Evolutionary conservation across 2,888 invertebrate species (phyloP).

Genomic region (Endotricha flammealis): DNA sequence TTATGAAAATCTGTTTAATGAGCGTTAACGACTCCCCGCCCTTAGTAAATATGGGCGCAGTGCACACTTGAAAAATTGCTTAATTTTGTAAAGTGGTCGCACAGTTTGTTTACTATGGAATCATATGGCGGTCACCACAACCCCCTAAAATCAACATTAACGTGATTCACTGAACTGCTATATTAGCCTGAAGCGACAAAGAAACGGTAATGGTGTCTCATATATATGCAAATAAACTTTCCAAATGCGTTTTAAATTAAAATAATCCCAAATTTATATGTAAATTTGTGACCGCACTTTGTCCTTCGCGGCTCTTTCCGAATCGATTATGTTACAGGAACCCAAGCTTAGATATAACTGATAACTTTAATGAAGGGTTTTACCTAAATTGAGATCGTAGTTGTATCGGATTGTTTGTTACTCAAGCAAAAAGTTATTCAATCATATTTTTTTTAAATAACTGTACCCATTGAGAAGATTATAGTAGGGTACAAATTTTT

Average conservation of each 20-base stretch:
- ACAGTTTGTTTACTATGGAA: slow-evolving; percentile 47
- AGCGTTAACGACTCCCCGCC: slow-evolving; percentile 42
- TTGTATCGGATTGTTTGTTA: slow-evolving; percentile 51
- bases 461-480: no score
- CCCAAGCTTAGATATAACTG: slow-evolving; percentile 58
- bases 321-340: slow-evolving; percentile 72
- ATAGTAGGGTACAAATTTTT: no score
- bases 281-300: slow-evolving; percentile 71
- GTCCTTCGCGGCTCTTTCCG: slow-evolving; percentile 68
- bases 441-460: no score
- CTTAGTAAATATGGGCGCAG: slow-evolving; percentile 56
- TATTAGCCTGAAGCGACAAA: slow-evolving; percentile 58
- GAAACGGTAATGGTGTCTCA: slow-evolving; percentile 63
- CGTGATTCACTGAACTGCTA: slow-evolving; percentile 49
- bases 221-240: slow-evolving; percentile 73
- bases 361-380: slow-evolving; percentile 71
- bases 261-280: slow-evolving; percentile 75
- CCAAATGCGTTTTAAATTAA: slow-evolving; percentile 73
- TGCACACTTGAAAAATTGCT: slow-evolving; percentile 65
- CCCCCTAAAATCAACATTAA: slow-evolving; percentile 11
- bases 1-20: slow-evolving; percentile 45
- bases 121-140: slow-evolving; percentile 15
- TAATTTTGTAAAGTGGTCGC: slow-evolving; percentile 71
- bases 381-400: slow-evolving; percentile 51
- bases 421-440: no score